Conservation (phyloP, 2,113 vertebrate species). For the Thamnophis sirtalis region DNA sequence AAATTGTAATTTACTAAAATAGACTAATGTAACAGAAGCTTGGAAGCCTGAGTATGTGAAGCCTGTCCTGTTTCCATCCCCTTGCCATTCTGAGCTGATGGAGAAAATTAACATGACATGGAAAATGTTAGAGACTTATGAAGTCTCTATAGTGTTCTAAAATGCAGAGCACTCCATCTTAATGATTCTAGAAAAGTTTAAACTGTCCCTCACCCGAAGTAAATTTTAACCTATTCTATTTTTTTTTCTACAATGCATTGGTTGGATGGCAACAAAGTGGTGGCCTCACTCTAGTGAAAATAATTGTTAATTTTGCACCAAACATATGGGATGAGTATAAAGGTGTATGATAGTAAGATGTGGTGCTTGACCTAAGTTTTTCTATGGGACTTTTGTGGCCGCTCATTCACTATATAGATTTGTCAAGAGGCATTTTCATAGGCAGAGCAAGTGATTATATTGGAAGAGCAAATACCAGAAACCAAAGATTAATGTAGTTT, state of each 20-base stretch:
- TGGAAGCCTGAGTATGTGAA: no score
- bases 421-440: background rate
- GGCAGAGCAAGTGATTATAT: background rate
- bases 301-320: background rate
- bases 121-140: no score
- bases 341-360: background rate
- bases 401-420: no score
- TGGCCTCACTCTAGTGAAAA: background rate
- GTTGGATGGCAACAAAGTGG: background rate
- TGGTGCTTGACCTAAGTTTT: background rate
- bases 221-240: background rate
- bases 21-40: no score
- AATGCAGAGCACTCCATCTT: background rate
- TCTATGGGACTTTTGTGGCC: background rate
- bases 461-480: background rate
- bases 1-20: no score
- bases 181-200: background rate
- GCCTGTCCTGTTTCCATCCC: background rate
- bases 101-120: no score
- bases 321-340: background rate
- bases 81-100: background rate
- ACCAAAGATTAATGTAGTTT: background rate
- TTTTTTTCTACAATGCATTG: background rate
- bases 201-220: no score
- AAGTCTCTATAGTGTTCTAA: no score